A percentile compares a stretch with the other conserved stretches of the same genome.
These are phyloP conservation scores for Aulostomus chinensis DNA, from an alignment of 2,797 vertebrate genomes.

Conservation along the genomic window DNA sequence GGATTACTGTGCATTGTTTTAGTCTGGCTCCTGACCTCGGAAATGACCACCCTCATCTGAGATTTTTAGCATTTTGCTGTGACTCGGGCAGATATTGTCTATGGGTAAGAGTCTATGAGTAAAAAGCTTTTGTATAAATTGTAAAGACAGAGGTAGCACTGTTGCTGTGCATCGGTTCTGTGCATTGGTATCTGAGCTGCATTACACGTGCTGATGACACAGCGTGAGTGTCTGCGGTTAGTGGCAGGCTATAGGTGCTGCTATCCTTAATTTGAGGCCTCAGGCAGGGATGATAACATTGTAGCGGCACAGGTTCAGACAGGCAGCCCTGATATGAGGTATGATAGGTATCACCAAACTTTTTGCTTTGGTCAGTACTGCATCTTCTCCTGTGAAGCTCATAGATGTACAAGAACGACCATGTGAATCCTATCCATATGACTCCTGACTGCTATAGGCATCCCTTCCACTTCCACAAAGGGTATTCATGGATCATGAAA, in stretches of 20 bases:
- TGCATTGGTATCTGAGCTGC: conserved; percentile 1
- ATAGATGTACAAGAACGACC: neutral
- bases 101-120: neutral
- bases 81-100: neutral
- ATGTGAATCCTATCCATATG: no score
- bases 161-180: conserved; percentile 7
- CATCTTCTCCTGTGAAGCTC: neutral
- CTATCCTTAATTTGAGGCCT: conserved; percentile 36
- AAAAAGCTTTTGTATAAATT: conserved; percentile 7
- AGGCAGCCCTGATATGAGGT: conserved; percentile 6
- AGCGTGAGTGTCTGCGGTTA: conserved; percentile 16
- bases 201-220: conserved; percentile 24
- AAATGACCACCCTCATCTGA: neutral
- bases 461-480: no score
- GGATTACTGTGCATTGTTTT: neutral
- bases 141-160: conserved; percentile 5
- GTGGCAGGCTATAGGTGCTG: conserved; percentile 24
- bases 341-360: conserved; percentile 4
- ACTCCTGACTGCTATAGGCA: no score
- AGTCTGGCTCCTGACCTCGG: neutral
- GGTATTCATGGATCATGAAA: no score
- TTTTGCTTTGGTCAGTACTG: conserved; percentile 9
- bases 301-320: conserved; percentile 39
- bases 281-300: conserved; percentile 24
- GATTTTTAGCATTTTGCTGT: conserved; percentile 2